Evolutionary conservation across 35 echinoderm and acorn worm genomes (phyloP).

Genomic region (Apostichopus californicus): DNA sequence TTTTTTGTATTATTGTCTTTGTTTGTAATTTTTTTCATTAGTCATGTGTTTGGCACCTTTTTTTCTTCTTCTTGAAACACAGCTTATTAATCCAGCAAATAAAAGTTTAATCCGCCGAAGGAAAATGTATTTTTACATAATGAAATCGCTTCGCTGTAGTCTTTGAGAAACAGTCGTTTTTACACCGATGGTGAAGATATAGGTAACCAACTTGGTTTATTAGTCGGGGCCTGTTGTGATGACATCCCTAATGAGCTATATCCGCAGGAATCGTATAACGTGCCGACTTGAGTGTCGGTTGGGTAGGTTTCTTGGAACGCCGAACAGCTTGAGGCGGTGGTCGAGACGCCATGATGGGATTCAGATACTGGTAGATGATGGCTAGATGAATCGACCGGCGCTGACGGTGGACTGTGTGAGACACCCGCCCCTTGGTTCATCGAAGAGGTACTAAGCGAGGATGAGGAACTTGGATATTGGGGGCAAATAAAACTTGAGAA

Average conservation of each 20-base stretch:
- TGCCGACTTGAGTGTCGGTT: constrained; percentile 8
- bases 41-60: no score
- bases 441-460: not conserved
- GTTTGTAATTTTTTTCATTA: no score
- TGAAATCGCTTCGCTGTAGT: no score
- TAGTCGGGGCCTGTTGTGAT: not conserved
- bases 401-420: constrained; percentile 34
- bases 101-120: no score
- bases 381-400: not conserved
- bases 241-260: constrained; percentile 18
- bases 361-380: constrained; percentile 6
- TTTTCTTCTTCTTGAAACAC: no score
- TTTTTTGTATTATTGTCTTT: no score
- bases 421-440: not conserved
- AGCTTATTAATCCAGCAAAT: no score
- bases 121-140: no score
- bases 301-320: constrained; percentile 38
- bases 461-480: not conserved
- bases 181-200: constrained; percentile 6
- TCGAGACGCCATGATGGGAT: not conserved
- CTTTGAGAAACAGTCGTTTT: not conserved
- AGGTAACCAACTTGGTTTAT: constrained; percentile 3
- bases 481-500: constrained; percentile 26
- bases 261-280: constrained; percentile 15
- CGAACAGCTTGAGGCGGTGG: not conserved